Conservation (phyloP, 2,113 vertebrate genomes). For the Tupaia tana region DNA sequence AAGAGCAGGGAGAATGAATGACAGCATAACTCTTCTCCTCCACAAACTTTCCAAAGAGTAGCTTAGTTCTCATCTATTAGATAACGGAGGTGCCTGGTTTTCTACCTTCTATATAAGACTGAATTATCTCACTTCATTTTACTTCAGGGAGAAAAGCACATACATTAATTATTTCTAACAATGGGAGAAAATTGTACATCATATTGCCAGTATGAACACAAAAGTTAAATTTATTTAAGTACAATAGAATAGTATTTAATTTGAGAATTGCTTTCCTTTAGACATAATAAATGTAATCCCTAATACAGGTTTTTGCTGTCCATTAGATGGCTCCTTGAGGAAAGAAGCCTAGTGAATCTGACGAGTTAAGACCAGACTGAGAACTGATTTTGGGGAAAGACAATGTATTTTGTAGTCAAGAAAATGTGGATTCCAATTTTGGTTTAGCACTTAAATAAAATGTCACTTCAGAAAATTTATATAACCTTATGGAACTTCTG, state of each 20-base stretch:
- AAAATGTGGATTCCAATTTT: background rate
- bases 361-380: conserved; percentile 36
- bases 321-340: conserved; percentile 18
- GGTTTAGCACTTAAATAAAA: background rate
- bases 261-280: background rate
- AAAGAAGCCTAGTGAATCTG: conserved; percentile 17
- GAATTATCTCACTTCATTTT: background rate
- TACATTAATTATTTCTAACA: conserved; percentile 18
- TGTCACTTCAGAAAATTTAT: background rate
- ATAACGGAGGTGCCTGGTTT: background rate
- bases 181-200: background rate
- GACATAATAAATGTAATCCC: background rate
- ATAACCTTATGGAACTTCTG: background rate
- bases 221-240: conserved; percentile 1
- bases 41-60: background rate
- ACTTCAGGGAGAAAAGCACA: background rate
- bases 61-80: background rate
- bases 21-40: background rate
- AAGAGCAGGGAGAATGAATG: background rate
- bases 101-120: background rate
- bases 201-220: background rate
- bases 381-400: background rate
- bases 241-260: background rate
- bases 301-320: background rate
- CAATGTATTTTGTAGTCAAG: background rate